Conservation (phyloP, 2,797 vertebrate species). For the Liasis olivaceus region DNA sequence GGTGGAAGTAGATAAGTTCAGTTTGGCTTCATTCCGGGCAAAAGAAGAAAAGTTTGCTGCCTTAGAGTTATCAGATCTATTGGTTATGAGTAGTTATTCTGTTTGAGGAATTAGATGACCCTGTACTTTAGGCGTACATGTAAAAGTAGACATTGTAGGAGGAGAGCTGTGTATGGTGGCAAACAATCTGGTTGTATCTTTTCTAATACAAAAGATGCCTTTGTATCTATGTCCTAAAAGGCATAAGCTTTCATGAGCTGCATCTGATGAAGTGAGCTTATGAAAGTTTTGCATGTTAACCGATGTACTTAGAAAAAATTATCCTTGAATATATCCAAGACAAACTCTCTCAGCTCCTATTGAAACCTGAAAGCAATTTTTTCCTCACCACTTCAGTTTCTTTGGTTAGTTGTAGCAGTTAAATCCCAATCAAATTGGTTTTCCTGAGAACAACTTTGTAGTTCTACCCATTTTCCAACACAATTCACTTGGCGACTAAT, state of each 20-base stretch:
- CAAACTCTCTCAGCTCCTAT: background rate
- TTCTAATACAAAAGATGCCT: background rate
- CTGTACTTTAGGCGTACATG: background rate
- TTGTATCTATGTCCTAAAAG: background rate
- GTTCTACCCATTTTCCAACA: accelerated
- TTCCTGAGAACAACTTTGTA: background rate
- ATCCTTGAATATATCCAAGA: background rate
- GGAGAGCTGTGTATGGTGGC: background rate
- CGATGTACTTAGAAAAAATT: background rate
- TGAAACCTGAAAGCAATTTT: background rate
- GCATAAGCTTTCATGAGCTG: background rate
- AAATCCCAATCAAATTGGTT: background rate
- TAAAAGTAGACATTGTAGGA: background rate
- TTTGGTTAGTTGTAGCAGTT: background rate
- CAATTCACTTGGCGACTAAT: background rate
- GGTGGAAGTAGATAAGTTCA: background rate
- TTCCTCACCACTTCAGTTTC: background rate
- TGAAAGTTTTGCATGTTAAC: background rate
- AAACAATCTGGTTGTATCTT: background rate
- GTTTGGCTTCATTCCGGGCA: background rate
- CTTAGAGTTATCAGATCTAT: background rate
- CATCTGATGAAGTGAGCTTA: background rate
- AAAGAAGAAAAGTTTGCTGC: background rate
- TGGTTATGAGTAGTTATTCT: background rate
- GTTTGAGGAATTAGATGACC: background rate